Conservation (phyloP, 2,113 vertebrate genomes). For the Apeltes quadracus region DNA sequence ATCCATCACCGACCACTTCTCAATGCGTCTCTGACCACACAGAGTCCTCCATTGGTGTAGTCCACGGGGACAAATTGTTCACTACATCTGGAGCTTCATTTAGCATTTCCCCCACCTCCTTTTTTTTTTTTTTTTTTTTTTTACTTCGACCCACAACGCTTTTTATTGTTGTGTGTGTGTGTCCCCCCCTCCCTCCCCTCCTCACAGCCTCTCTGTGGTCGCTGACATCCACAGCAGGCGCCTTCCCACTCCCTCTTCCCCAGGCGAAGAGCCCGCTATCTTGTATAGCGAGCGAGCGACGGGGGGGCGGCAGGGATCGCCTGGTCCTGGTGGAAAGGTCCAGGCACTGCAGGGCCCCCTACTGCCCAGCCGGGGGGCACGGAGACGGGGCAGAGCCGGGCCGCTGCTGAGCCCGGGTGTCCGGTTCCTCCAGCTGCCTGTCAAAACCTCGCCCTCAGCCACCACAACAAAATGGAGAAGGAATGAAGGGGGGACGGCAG, state of each 20-base stretch:
- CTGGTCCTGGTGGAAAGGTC: slow-evolving; percentile 73
- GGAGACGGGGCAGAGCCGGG: slow-evolving; percentile 68
- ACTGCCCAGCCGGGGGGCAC: slow-evolving; percentile 72
- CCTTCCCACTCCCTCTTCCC: slow-evolving; percentile 65
- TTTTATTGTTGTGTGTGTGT: slow-evolving; percentile 50
- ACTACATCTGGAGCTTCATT: slow-evolving; percentile 58
- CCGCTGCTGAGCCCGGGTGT: slow-evolving; percentile 75
- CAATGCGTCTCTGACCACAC: slow-evolving; percentile 40
- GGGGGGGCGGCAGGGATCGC: slow-evolving; percentile 57
- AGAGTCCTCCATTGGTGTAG: slow-evolving; percentile 13
- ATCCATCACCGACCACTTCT: slow-evolving; percentile 10
- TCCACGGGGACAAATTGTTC: slow-evolving; percentile 30
- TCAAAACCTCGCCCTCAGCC: slow-evolving; percentile 76
- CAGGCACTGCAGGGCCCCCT: slow-evolving; percentile 63
- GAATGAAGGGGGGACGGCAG: slow-evolving; percentile 64
- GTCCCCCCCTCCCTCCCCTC: not conserved
- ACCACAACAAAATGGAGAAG: slow-evolving; percentile 64
- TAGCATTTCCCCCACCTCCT: slow-evolving; percentile 4
- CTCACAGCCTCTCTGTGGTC: slow-evolving; percentile 63
- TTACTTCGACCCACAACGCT: slow-evolving; percentile 33
- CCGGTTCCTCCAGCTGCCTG: slow-evolving; percentile 76
- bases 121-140: slow-evolving; percentile 32
- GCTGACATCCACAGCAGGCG: slow-evolving; percentile 75
- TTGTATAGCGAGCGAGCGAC: slow-evolving; percentile 51
- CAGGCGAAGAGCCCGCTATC: slow-evolving; percentile 67